phyloP scores from a whole-genome alignment of 2,797 vertebrate genomes.

The Bradypodion ventrale region DNA sequence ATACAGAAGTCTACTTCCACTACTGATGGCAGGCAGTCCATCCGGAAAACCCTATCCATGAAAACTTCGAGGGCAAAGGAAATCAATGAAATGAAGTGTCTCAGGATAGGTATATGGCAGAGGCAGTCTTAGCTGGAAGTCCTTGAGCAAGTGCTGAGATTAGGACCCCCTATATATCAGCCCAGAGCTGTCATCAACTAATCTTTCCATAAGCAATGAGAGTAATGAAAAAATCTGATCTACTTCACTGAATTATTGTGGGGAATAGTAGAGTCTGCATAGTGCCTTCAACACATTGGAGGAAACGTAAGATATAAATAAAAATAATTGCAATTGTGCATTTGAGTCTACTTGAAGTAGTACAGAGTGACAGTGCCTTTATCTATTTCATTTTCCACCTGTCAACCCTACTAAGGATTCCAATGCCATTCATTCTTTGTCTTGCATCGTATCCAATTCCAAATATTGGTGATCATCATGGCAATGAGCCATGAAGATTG shows the following conservation, averaged over 20 bases:
- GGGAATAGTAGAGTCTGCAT: no score
- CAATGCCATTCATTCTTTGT: neutral
- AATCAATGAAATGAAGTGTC: neutral
- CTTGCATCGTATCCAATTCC: no score
- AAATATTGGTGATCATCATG: no score
- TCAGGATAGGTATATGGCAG: neutral
- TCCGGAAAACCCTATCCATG: neutral
- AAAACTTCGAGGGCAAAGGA: neutral
- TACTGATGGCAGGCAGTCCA: neutral
- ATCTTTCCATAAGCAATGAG: neutral
- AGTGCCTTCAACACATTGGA: no score
- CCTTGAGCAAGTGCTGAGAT: neutral
- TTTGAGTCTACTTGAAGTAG: neutral
- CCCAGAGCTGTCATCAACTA: neutral
- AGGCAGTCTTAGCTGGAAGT: neutral
- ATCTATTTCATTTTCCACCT: neutral
- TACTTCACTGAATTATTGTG: no score
- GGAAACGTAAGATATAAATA: no score
- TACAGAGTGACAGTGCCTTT: neutral
- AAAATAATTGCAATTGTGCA: no score
- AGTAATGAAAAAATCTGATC: neutral
- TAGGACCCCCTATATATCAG: neutral
- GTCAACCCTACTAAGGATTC: neutral
- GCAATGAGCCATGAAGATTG: no score
- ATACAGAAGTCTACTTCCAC: neutral